Evolutionary conservation across 2,888 invertebrate genomes (phyloP), one percentile per base, ranked within the genome.

Genomic region (Temnothorax ravouxi): DNA sequence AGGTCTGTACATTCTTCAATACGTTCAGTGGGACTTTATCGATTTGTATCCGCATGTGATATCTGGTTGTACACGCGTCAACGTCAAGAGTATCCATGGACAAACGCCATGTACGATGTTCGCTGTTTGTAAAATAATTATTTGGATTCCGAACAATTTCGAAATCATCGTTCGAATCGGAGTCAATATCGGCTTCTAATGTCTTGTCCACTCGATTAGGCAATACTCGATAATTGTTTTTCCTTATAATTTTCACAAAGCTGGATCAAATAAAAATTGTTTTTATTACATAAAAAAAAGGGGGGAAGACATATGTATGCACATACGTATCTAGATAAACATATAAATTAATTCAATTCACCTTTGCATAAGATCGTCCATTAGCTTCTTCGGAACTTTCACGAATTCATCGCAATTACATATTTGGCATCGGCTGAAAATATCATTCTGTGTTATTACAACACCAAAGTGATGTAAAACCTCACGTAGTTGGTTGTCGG

Each of bases 351-450:
- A 50, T 69, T 34, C 9, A 71, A n/a, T 75, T 6, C 54, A 91
- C 90, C 92, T 92, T 66, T 89, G 83, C 1, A 91, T 90, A 44
- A 95, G 89, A 15, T 93, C 91, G 21, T 92, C 85, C 95, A 96
- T 95, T 11, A 95, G 94, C 0, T 94, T 92, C 79, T 93, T 94
- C 1, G 95, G 92, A 21, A 95, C 92, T 91, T 95, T 94, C 4
- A 95, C 93, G 87, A 96, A 96, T 85, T 94, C 95, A 72, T 95
- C 95, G 34, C 93, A 92, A 89, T 96, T 96, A 90, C 96, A 96
- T n/a, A 92, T 90, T 95, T 95, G 96, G 94, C 98, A 98, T 89
- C 97, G 95, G 91, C 96, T 97, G 91, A 97, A 97, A 86, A 98
- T 96, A 94, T 98, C 96, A 85, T 95, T 95, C 92, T 96, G 95